Base-by-base conservation (phyloP, 53 echinoderm and acorn worm genomes). In the Apostichopus leukothele region DNA sequence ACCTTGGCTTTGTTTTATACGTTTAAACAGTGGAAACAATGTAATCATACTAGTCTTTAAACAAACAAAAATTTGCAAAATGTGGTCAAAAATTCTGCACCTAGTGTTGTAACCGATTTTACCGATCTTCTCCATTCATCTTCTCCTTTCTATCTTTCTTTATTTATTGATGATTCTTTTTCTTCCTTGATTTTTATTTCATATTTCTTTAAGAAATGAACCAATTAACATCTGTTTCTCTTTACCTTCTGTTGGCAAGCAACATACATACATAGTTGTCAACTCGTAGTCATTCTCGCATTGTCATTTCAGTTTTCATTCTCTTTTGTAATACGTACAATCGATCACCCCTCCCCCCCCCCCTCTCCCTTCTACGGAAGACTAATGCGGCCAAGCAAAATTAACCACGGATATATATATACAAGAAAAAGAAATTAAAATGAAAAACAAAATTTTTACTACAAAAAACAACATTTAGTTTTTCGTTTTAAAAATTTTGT, bases 241-340 rank as follows among this genome's bases (percentile, higher is more conserved):
- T 76, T 76, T 23, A 26, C 57, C 39, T 61, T 84, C 66, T 84
- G 60, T 84, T 84, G 84, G 84, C 84, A 84, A 84, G 84, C 19
- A 84, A 84, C 84, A 84, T 84, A 76, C 76, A 76, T 76, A 84
- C 84, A 84, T 84, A 25, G 84, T 84, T 84, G 66, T 84, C 66
- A 84, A 84, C 79, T 79, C 53, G 79, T 79, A 79, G 50, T 51
- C 9, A 51, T 52, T 79, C 79, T 53, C 51, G 18, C 9, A 50
- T 51, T 79, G 9, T 4, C 18, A 11, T 79, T 19, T 19, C 39
- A 39, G 7, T n/a, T 79, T 27, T 79, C 79, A 52, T 79, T 79
- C 53, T 79, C 51, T 79, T 51, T 16, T 13, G 53, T 63, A 39
- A 39, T 3, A 39, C 3, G 39, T 0, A 39, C 39, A 39, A 39